Conservation (phyloP, 2,113 vertebrate genomes). For the Ammodytes dubius region DNA sequence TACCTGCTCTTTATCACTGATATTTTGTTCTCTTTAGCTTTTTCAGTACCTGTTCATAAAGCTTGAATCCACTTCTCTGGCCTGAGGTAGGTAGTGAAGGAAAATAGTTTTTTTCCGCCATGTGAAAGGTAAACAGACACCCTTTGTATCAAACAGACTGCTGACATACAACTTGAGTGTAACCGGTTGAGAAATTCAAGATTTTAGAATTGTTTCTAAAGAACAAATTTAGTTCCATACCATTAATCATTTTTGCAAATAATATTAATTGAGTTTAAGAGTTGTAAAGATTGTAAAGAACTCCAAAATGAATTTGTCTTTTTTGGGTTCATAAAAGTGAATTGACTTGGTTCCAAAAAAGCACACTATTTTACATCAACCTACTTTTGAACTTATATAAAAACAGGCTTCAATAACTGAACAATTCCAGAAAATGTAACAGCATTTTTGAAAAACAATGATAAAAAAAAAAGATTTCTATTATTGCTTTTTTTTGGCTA, state of each 20-base stretch:
- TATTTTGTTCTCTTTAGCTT: neutral
- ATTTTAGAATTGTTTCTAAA: neutral
- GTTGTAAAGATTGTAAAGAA: neutral
- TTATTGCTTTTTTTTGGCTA: neutral
- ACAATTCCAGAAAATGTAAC: neutral
- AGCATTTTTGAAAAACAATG: neutral
- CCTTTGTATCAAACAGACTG: neutral
- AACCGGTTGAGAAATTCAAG: neutral
- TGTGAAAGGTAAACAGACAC: neutral
- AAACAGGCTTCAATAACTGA: neutral
- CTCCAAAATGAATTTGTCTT: neutral
- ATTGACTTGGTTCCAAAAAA: neutral
- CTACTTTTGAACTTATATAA: neutral
- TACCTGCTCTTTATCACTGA: constrained; percentile 4
- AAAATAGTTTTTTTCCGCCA: neutral
- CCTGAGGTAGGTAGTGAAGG: neutral
- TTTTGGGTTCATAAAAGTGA: neutral
- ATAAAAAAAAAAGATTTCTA: neutral
- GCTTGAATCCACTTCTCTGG: neutral
- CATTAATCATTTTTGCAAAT: neutral
- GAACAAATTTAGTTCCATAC: neutral
- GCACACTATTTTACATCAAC: neutral
- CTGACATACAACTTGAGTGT: too few relatives aligned
- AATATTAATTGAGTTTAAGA: neutral
- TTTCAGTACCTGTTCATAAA: neutral